Evolutionary conservation across 2,797 vertebrate genomes (phyloP), one percentile per base, ranked within the genome.

Genomic region (Halcyon leucocephala): DNA sequence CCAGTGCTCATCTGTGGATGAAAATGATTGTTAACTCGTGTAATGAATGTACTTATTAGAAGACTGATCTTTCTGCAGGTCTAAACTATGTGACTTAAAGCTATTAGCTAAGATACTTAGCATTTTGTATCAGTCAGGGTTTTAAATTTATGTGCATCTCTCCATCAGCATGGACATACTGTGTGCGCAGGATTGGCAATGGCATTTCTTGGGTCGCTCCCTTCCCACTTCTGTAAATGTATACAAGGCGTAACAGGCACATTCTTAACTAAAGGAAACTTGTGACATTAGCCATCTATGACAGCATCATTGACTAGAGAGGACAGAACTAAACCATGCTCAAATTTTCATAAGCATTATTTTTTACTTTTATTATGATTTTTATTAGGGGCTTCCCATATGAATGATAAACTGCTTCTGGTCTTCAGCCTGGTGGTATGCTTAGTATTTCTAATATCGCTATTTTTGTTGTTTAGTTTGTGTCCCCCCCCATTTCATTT

Each of bases 101-200:
- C 12, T 82, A 25, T 49, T 86, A 66, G 21, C 26, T 44, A 24
- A 58, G 58, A 18, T 35, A 60, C 12, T 66, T 51, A 80, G 17
- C 8, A 5, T 89, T 80, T 85, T 77, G 42, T 51, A 60, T 5
- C n/a, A 31, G 46, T 6, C 12, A 42, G 21, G 22, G 14, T 64
- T 91, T 51, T 62, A 76, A 82, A 62, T 83, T 31, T 62, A 1
- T 35, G 11, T 39, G 1, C 1, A 5, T 69, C 25, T 88, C 35
- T 82, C 54, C 8, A 5, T 82, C 4, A 5, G 12, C 2, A 2
- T 2, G 2, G 52, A 10, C 0, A 0, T 86, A 21, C 3, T 0
- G 0, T 26, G 18, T 46, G 17, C 10, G 39, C n/a, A 24, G 28
- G 18, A 55, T 73, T 28, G 76, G 70, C 41, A 91, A 70, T n/a